Percentiles rank a stretch among this genome's conserved stretches.
phyloP scores from a whole-genome alignment of 2,113 vertebrate species.

The cattle (Bos taurus) region ARS-UCD2.0 NC_037335.1:39253501-39254000 shows the following conservation, averaged over 20 bases:
- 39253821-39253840: neutral
- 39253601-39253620: neutral
- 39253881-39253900: neutral
- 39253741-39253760: neutral
- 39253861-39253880: constrained; percentile 2
- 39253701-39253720: neutral
- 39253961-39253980: neutral
- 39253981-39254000: neutral
- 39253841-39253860: neutral
- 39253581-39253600: neutral
- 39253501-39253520: neutral
- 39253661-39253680: neutral
- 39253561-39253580: neutral
- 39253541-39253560: neutral
- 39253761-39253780: neutral
- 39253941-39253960: neutral
- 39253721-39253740: neutral
- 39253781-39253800: neutral
- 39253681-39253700: neutral
- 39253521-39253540: constrained; percentile 3
- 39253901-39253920: neutral
- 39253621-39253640: neutral
- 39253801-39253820: neutral
- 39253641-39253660: neutral
- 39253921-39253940: neutral